phyloP scores from a whole-genome alignment of 2,888 invertebrate species.

The Erebia ligea region DNA sequence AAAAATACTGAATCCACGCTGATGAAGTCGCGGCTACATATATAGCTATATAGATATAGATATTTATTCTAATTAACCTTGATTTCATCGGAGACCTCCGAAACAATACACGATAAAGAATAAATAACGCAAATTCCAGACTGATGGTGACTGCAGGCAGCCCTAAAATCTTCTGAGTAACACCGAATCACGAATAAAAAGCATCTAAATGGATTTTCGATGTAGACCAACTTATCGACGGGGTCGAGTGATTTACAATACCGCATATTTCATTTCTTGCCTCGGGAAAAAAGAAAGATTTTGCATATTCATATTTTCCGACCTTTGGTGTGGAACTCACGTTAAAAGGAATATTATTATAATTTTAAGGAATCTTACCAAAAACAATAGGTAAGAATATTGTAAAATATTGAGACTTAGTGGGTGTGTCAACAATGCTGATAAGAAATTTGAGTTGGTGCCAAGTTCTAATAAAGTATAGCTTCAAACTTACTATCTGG shows the following conservation, averaged over 20 bases:
- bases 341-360: neutral
- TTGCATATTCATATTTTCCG: slow-evolving; percentile 15
- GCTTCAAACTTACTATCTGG: neutral
- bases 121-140: neutral
- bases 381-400: neutral
- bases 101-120: neutral
- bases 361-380: neutral
- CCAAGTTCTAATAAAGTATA: slow-evolving; percentile 1
- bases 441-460: neutral
- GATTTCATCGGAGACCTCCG: neutral
- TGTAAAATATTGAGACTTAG: too few relatives aligned
- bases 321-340: neutral
- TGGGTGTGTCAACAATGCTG: neutral
- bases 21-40: too few relatives aligned
- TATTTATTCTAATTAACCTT: neutral
- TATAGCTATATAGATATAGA: too few relatives aligned
- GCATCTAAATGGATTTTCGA: slow-evolving; percentile 26
- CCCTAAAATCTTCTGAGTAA: slow-evolving; percentile 17
- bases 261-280: slow-evolving; percentile 16
- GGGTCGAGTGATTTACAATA: slow-evolving; percentile 21
- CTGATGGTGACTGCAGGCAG: neutral
- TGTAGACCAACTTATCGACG: slow-evolving; percentile 23
- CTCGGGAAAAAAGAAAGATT: slow-evolving; percentile 8
- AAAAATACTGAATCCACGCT: too few relatives aligned
- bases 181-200: slow-evolving; percentile 17